Percentiles rank a stretch among this genome's conserved stretches.
Conservation (phyloP, 92 coral and sea anemone genomes). For the Hydrozoanthus gracilis region DNA sequence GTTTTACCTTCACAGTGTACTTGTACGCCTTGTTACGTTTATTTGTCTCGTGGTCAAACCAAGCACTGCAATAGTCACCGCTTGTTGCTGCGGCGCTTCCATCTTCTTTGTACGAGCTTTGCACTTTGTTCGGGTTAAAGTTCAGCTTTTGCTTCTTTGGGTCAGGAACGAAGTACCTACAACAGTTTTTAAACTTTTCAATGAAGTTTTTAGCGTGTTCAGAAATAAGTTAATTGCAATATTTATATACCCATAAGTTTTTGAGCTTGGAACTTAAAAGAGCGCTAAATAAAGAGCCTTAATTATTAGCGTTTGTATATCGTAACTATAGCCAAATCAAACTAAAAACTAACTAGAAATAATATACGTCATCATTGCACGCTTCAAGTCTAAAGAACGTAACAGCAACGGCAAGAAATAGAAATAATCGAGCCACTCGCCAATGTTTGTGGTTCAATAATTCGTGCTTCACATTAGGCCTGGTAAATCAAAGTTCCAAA, state of each 20-base stretch:
- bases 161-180: conserved; percentile 4
- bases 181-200: neutral
- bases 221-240: neutral
- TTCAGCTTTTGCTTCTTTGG: neutral
- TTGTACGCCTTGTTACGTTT: neutral
- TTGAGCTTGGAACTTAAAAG: no score
- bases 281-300: no score
- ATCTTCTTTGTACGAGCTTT: neutral
- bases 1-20: neutral
- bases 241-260: neutral
- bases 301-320: no score
- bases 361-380: no score
- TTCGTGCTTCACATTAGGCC: no score
- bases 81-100: neutral
- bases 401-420: no score
- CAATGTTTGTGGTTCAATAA: no score
- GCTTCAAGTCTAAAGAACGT: no score
- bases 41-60: conserved; percentile 34
- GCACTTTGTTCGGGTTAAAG: neutral
- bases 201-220: neutral
- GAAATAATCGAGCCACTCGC: no score
- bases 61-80: conserved; percentile 31
- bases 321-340: no score
- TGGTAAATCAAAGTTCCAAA: no score
- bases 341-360: no score